A percentile compares a stretch with the other conserved stretches of the same genome.
These are phyloP conservation scores for Bugulina stolonifera DNA, from an alignment of 2,888 invertebrate genomes.

Conservation along the genomic window DNA sequence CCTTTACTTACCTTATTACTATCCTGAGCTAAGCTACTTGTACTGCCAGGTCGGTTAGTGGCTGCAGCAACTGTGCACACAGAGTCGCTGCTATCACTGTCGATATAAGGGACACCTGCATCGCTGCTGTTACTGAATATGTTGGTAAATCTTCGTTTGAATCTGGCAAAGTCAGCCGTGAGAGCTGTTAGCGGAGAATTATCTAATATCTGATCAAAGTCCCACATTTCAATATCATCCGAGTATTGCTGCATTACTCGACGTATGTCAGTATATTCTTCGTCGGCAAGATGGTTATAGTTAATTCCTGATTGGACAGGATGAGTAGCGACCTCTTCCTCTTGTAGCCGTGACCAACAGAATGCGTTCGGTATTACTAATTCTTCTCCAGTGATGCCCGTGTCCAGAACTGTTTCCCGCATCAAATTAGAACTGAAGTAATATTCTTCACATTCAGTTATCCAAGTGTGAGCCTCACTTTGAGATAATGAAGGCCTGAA, in stretches of 20 bases:
- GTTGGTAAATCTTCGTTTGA: slow-evolving; percentile 8
- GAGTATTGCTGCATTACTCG: slow-evolving; percentile 6
- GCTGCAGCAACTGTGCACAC: neutral
- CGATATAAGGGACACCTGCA: neutral
- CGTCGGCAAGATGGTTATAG: too few species aligned
- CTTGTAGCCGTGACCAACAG: too few species aligned
- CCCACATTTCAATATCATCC: slow-evolving; percentile 24
- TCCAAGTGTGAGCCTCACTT: too few species aligned
- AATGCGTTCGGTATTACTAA: too few species aligned
- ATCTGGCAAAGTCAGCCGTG: slow-evolving; percentile 22
- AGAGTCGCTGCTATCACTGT: neutral
- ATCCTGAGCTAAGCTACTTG: neutral
- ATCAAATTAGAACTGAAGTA: too few species aligned
- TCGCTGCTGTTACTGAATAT: neutral
- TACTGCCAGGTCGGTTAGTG: neutral
- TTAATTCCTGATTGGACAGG: too few species aligned
- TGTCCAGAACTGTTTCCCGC: too few species aligned
- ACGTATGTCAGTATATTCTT: neutral
- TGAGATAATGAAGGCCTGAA: too few species aligned
- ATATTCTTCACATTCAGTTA: too few species aligned
- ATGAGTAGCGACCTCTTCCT: too few species aligned
- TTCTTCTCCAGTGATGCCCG: too few species aligned
- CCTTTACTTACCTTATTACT: too few species aligned
- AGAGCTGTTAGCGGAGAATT: slow-evolving; percentile 13
- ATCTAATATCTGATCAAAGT: slow-evolving; percentile 16